A percentile compares a stretch with the other conserved stretches of the same genome.
These are phyloP conservation scores for Labeo catla DNA, from an alignment of 2,113 vertebrate genomes.

Conservation along the genomic window DNA sequence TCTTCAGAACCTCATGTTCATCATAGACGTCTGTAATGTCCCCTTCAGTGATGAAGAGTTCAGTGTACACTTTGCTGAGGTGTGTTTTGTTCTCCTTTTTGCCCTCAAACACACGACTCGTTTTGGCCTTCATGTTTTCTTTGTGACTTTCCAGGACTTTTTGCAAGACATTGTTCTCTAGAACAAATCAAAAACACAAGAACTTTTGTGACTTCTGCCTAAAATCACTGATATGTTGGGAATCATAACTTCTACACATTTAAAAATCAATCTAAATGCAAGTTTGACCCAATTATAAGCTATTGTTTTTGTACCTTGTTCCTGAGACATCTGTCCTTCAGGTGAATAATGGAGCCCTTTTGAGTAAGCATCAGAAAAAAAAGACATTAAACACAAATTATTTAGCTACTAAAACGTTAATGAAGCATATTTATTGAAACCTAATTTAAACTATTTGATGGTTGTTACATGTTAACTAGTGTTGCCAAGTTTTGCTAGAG, in stretches of 20 bases:
- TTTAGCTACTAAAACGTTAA: not conserved
- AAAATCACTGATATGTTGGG: no score
- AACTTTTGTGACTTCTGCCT: not conserved
- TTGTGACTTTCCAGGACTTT: constrained; percentile 11
- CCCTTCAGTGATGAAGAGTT: constrained; percentile 53
- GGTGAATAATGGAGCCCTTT: not conserved
- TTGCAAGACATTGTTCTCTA: constrained; percentile 6
- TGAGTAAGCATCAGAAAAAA: not conserved
- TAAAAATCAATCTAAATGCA: not conserved
- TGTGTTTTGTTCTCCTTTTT: constrained; percentile 39
- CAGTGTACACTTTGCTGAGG: constrained; percentile 43
- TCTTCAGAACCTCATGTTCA: constrained; percentile 51
- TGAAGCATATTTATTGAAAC: not conserved
- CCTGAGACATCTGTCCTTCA: not conserved
- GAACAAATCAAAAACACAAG: not conserved
- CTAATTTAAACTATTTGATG: not conserved
- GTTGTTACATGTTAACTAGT: not conserved
- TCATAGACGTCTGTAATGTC: constrained; percentile 36
- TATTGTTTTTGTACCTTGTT: not conserved
- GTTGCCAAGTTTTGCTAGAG: not conserved
- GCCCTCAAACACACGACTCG: constrained; percentile 40
- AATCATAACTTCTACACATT: not conserved
- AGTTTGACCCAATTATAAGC: not conserved
- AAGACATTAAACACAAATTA: not conserved
- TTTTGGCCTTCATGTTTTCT: constrained; percentile 23